These are phyloP conservation scores for Pristionchus arcanus DNA, from an alignment of 2,888 invertebrate species.

Conservation along the genomic window DNA sequence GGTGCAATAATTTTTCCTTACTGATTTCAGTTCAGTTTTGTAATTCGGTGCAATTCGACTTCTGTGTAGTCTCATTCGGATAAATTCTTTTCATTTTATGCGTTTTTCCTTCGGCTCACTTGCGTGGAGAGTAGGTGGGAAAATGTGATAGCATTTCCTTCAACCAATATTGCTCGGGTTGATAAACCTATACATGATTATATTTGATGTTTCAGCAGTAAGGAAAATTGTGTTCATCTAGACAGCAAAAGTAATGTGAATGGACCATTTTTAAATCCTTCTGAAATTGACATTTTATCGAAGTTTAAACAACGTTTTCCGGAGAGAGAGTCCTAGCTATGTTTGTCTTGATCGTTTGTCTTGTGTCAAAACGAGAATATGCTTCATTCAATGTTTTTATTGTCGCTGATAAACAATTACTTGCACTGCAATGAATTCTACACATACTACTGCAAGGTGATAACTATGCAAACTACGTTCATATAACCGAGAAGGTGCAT, in stretches of 20 bases:
- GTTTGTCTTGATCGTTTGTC: background rate
- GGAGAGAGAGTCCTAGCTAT: background rate
- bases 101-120: background rate
- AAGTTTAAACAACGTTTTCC: background rate
- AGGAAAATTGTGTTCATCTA: too few relatives aligned
- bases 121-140: background rate
- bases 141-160: background rate
- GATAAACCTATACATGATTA: too few relatives aligned
- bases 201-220: too few relatives aligned
- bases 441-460: too few relatives aligned
- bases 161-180: background rate
- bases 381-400: slow-evolving; percentile 27
- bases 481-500: background rate
- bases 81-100: background rate
- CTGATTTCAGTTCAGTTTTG: background rate
- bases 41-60: background rate
- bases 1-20: background rate
- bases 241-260: background rate
- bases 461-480: background rate
- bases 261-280: too few relatives aligned
- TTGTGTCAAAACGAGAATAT: background rate
- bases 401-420: too few relatives aligned
- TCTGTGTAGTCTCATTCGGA: background rate
- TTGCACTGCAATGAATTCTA: too few relatives aligned
- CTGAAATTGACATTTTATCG: too few relatives aligned